Conservation (phyloP, 2,888 invertebrate species). For the Pterostichus madidus region DNA sequence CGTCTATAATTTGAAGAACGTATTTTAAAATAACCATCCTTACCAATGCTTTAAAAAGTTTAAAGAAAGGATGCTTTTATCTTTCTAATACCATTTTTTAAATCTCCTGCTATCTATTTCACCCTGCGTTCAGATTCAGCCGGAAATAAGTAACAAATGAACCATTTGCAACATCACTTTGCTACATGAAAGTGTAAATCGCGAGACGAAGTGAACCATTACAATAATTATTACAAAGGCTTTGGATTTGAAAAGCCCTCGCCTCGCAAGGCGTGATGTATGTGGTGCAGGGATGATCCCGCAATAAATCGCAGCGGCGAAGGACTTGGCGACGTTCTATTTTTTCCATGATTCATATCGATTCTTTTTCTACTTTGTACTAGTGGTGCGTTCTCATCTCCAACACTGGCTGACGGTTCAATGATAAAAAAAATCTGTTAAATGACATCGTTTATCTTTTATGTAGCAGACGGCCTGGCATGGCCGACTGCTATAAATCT, state of each 20-base stretch:
- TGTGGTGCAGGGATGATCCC: slow-evolving; percentile 31
- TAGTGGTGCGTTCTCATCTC: slow-evolving; percentile 14
- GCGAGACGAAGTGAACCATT: slow-evolving; percentile 2
- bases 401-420: slow-evolving; percentile 25
- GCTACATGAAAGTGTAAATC: background rate
- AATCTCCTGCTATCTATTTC: no score
- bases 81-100: no score
- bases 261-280: slow-evolving; percentile 11
- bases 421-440: slow-evolving; percentile 63
- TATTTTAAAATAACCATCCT: no score
- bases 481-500: slow-evolving; percentile 47
- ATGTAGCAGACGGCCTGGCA: slow-evolving; percentile 54
- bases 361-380: slow-evolving; percentile 43
- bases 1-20: no score
- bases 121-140: no score
- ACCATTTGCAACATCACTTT: slow-evolving; percentile 4
- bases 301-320: slow-evolving; percentile 32
- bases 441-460: slow-evolving; percentile 65
- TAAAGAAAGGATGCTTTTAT: no score
- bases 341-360: slow-evolving; percentile 51
- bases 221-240: slow-evolving; percentile 28
- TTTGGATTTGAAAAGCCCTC: slow-evolving; percentile 15
- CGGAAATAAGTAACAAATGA: background rate
- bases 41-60: no score
- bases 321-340: slow-evolving; percentile 44